Conservation (phyloP, 2,888 invertebrate species). For the Heliconius ethilla region DNA sequence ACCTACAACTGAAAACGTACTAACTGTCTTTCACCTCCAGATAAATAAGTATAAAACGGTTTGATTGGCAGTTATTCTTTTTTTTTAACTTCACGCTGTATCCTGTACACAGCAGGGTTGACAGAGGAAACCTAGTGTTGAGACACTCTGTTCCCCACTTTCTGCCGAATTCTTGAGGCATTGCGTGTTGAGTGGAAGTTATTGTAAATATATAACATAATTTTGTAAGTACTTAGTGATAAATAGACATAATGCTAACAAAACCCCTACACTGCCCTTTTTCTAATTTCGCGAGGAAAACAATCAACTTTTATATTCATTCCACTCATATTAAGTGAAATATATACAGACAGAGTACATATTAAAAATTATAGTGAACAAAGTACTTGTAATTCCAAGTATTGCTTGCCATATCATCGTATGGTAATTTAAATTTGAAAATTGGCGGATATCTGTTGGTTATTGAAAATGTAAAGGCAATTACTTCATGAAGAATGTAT, state of each 20-base stretch:
- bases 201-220: no score
- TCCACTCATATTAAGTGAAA: neutral
- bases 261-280: no score
- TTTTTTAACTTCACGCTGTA: no score
- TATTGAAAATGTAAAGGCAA: neutral
- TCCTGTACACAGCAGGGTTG: no score
- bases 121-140: no score
- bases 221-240: no score
- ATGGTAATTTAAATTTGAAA: constrained; percentile 58
- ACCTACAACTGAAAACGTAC: neutral
- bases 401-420: neutral
- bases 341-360: neutral
- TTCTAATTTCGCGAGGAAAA: neutral
- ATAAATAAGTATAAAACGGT: no score
- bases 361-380: neutral
- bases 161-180: no score
- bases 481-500: neutral
- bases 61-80: no score
- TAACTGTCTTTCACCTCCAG: neutral
- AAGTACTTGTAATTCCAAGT: neutral
- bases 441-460: constrained; percentile 50
- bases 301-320: neutral
- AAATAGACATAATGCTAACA: no score
- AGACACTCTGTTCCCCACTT: no score
- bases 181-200: neutral